A percentile compares a stretch with the other conserved stretches of the same genome.
Evolutionary conservation across 2,888 invertebrate species (phyloP).

Genomic region (Drosophila niveifrons): DNA sequence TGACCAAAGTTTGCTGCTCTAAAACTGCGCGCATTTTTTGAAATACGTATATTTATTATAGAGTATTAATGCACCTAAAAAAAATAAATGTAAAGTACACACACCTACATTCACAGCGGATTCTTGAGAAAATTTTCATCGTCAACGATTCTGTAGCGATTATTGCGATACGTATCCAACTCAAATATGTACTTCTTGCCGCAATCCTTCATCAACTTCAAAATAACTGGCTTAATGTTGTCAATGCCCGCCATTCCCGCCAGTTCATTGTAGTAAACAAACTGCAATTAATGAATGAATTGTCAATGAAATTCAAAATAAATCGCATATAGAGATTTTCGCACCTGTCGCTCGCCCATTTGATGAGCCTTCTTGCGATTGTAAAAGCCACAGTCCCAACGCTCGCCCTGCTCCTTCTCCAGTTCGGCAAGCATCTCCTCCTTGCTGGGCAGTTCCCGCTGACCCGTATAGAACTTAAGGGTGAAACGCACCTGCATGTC

Average conservation of each 20-base stretch:
- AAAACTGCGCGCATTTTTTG: background rate
- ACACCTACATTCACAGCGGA: conserved; percentile 30
- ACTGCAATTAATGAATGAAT: conserved; percentile 85
- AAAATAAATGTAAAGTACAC: conserved; percentile 24
- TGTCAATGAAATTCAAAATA: background rate
- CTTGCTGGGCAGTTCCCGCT: conserved; percentile 87
- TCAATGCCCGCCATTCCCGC: conserved; percentile 88
- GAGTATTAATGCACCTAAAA: conserved; percentile 23
- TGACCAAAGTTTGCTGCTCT: conserved; percentile 28
- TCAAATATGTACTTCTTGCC: conserved; percentile 88
- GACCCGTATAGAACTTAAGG: conserved; percentile 88
- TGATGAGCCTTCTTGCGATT: conserved; percentile 91
- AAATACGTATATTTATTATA: conserved; percentile 19
- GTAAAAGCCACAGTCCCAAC: conserved; percentile 85
- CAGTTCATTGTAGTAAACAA: conserved; percentile 89
- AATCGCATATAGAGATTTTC: conserved; percentile 61
- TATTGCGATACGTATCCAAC: conserved; percentile 87
- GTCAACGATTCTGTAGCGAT: conserved; percentile 89
- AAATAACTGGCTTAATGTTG: conserved; percentile 89
- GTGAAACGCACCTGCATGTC: conserved; percentile 91
- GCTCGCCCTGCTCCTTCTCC: conserved; percentile 87
- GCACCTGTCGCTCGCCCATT: conserved; percentile 83
- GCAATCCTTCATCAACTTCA: conserved; percentile 90
- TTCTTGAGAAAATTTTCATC: conserved; percentile 85
- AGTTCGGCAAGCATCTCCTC: conserved; percentile 89